Conservation (phyloP, 2,113 vertebrate species). For the Gallinago media region DNA sequence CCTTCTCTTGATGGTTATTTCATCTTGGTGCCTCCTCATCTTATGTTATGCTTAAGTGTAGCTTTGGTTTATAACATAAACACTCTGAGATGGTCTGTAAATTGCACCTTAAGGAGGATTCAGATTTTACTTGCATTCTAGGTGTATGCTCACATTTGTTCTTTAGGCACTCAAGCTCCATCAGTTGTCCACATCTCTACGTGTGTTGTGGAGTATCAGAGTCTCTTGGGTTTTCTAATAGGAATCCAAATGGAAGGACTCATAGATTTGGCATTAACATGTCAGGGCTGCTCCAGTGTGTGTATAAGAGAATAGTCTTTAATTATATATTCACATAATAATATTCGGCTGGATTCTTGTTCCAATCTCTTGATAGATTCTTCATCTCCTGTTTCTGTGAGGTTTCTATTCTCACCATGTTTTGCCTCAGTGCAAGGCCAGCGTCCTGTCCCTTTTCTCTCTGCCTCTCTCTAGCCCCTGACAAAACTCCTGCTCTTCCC, state of each 20-base stretch:
- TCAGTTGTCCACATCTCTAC: neutral
- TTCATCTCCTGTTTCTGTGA: neutral
- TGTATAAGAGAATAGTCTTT: neutral
- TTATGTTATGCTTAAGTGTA: neutral
- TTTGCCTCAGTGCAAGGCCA: neutral
- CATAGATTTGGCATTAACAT: neutral
- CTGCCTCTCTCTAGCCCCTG: neutral
- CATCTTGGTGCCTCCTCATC: neutral
- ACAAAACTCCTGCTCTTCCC: neutral
- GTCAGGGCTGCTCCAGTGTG: neutral
- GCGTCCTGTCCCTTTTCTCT: neutral
- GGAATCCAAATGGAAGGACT: neutral
- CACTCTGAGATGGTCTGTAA: neutral
- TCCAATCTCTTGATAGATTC: neutral
- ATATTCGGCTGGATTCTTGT: neutral
- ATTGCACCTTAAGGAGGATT: neutral
- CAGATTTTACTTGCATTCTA: neutral
- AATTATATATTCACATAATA: neutral
- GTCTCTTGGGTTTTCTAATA: neutral
- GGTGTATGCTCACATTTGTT: neutral
- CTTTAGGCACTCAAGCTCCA: neutral
- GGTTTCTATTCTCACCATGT: rapidly evolving
- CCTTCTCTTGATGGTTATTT: neutral
- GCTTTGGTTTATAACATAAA: neutral
- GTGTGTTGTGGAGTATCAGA: neutral